These are phyloP conservation scores for Anniella stebbinsi DNA, from an alignment of 2,797 vertebrate genomes.

Conservation along the genomic window DNA sequence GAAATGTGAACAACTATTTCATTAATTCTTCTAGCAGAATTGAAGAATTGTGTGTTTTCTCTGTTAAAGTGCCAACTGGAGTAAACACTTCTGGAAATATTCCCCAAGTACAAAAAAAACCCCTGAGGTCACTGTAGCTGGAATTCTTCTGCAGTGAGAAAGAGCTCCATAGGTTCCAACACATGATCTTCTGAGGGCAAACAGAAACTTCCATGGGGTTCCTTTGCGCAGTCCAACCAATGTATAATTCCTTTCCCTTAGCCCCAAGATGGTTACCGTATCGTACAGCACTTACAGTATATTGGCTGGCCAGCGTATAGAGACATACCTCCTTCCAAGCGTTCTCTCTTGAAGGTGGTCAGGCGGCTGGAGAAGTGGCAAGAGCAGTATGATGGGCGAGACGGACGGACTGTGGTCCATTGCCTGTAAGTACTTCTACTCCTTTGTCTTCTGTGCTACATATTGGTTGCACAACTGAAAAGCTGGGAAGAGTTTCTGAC, in stretches of 20 bases:
- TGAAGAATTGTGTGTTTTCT: neutral
- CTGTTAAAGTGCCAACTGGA: neutral
- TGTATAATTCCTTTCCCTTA: slow-evolving; percentile 68
- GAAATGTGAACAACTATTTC: neutral
- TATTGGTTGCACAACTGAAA: neutral
- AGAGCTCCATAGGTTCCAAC: neutral
- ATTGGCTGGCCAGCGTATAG: slow-evolving; percentile 98
- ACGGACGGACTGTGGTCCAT: slow-evolving; percentile 95
- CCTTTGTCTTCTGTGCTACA: accelerated
- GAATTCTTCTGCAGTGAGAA: neutral
- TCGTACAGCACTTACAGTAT: slow-evolving; percentile 98
- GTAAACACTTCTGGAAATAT: neutral
- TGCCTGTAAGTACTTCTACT: slow-evolving; percentile 89
- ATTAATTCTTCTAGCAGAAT: neutral
- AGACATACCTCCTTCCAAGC: slow-evolving; percentile 95
- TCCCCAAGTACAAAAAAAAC: neutral
- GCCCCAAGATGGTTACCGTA: slow-evolving; percentile 96
- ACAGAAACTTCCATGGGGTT: neutral
- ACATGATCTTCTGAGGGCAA: neutral
- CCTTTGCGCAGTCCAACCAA: neutral
- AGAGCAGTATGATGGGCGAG: slow-evolving; percentile 94
- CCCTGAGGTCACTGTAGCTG: accelerated
- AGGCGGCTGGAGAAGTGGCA: slow-evolving; percentile 95
- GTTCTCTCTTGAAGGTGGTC: slow-evolving; percentile 94
- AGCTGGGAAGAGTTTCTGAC: neutral